These are phyloP conservation scores for Sphenopsis melanotis DNA, from an alignment of 2,797 vertebrate species.

Conservation along the genomic window DNA sequence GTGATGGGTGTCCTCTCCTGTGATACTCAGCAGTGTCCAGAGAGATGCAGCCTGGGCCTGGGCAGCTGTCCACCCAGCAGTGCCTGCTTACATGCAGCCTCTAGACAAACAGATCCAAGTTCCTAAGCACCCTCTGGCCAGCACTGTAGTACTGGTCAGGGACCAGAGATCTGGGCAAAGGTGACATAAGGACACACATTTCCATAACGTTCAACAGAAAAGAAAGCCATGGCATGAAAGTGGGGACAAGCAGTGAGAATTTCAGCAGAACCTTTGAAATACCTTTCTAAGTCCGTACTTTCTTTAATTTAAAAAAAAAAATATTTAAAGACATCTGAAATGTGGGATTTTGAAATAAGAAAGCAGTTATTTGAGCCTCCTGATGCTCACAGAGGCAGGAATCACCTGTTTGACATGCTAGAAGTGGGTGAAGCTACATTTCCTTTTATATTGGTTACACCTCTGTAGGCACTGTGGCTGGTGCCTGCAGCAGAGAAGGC, in stretches of 20 bases:
- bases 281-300: background rate
- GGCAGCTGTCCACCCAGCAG: background rate
- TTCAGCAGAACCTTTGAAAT: background rate
- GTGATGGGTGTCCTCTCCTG: background rate
- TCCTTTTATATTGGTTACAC: background rate
- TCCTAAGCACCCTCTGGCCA: background rate
- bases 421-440: constrained; percentile 73
- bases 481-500: background rate
- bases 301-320: background rate
- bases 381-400: constrained; percentile 52
- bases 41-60: accelerated
- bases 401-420: constrained; percentile 78
- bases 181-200: background rate
- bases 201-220: background rate
- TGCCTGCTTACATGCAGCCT: background rate
- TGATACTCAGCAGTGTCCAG: background rate
- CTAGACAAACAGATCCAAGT: background rate
- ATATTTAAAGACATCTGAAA: constrained; percentile 72
- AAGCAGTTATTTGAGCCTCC: constrained; percentile 77
- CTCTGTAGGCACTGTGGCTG: background rate
- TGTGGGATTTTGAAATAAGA: constrained; percentile 80
- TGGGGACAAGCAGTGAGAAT: background rate
- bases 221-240: background rate
- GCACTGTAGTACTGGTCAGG: background rate
- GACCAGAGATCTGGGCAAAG: background rate